phyloP scores from a whole-genome alignment of 2,113 vertebrate species.

The Scytalopus superciliaris region DNA sequence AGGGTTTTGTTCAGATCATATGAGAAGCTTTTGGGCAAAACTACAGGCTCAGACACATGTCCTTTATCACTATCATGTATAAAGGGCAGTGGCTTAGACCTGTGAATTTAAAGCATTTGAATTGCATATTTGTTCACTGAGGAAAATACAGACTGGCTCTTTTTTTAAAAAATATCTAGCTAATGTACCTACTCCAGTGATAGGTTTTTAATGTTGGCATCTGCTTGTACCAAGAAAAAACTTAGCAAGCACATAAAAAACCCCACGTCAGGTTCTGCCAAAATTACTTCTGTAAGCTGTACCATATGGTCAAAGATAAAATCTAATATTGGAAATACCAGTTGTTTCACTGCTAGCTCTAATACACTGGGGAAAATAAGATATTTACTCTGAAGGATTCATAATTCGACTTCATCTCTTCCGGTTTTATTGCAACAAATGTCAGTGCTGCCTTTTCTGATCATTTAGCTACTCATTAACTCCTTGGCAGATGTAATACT shows the following conservation, averaged over 20 bases:
- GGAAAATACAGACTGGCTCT: background rate
- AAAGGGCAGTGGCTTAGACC: background rate
- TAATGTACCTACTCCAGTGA: background rate
- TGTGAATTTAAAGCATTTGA: background rate
- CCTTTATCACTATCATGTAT: background rate
- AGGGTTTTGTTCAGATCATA: background rate
- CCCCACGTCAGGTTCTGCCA: background rate
- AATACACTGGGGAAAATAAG: conserved; percentile 17
- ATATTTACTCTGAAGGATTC: conserved; percentile 30
- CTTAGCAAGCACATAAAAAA: conserved; percentile 30
- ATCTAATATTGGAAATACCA: conserved; percentile 48
- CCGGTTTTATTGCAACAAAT: background rate
- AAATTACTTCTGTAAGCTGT: conserved; percentile 29
- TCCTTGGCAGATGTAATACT: background rate
- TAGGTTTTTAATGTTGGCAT: conserved; percentile 32
- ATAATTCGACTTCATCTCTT: conserved; percentile 18
- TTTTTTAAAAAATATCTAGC: background rate
- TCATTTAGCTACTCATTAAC: background rate
- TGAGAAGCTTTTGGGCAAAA: background rate
- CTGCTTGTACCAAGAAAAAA: conserved; percentile 4
- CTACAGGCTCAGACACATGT: background rate
- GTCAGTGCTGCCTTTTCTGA: background rate
- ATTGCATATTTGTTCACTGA: background rate
- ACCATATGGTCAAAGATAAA: conserved; percentile 49
- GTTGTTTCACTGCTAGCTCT: conserved; percentile 32